Evolutionary conservation across 2,797 vertebrate species (phyloP).

Genomic region (Macroramphosus scolopax): DNA sequence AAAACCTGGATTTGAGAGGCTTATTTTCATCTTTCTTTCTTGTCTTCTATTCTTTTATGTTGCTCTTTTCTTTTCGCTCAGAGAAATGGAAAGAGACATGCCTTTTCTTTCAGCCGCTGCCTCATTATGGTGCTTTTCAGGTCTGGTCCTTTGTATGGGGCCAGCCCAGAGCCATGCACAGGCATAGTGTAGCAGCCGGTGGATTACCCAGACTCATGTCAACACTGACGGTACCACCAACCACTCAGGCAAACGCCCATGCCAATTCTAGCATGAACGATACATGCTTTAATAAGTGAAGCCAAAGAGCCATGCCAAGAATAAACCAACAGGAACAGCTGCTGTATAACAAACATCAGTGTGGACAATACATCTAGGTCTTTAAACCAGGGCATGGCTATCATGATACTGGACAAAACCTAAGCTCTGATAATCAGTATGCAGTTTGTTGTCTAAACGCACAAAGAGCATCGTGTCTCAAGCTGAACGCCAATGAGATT

Average conservation of each 20-base stretch:
- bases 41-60: conserved; percentile 71
- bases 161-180: conserved; percentile 52
- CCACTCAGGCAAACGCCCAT: conserved; percentile 39
- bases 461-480: conserved; percentile 29
- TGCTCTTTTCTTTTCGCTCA: conserved; percentile 70
- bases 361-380: conserved; percentile 57
- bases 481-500: conserved; percentile 41
- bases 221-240: conserved; percentile 49
- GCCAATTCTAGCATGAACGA: conserved; percentile 54
- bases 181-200: conserved; percentile 59
- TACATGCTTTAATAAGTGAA: conserved; percentile 68
- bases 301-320: conserved; percentile 58
- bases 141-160: conserved; percentile 68
- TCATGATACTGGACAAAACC: conserved; percentile 47
- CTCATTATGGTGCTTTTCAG: conserved; percentile 75
- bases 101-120: conserved; percentile 68
- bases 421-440: conserved; percentile 47
- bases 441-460: conserved; percentile 32
- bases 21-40: conserved; percentile 77
- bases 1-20: conserved; percentile 72
- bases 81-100: conserved; percentile 76
- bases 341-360: conserved; percentile 45
- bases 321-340: conserved; percentile 64
- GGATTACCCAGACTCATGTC: conserved; percentile 65
- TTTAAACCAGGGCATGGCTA: conserved; percentile 40